Base-by-base conservation (phyloP, 2,888 invertebrate species). In the Sphaerophoria rueppellii region DNA sequence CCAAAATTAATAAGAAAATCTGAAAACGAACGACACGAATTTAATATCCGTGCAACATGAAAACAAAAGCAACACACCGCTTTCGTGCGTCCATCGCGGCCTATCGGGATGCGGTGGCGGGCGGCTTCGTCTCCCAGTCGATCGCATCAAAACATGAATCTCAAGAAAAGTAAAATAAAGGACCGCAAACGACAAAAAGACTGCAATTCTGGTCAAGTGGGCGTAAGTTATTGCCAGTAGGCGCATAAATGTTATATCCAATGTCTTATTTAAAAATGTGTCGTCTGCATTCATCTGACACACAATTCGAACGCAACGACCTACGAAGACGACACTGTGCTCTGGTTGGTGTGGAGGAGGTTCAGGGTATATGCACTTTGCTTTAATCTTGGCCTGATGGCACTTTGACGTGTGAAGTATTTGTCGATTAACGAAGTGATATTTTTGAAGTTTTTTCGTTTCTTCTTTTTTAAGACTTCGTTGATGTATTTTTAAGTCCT, bases 151-250 rank as follows among this genome's bases (percentile, higher is more conserved):
- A 14, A 9, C 34, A 50, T 11, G 9, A 46, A 48, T 24, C 24
- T 24, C 4, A 34, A 50, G 35, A 46, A 63, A 4, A 43, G 12
- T 0, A 43, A 37, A 40, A 46, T 16, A 58, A 73, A 40, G 46
- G 40, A 61, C 24, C 24, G 52, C 60, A 46, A 70, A 35, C 24
- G 32, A 54, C 46, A 52, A 65, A 70, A 67, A 69, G 74, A 57
- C 14, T 74, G 63, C 85, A 85, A 65, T 85, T 73, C 69, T 40
- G 54, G 37, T 24, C 46, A 80, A 76, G 85, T 85, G 85, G 85
- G 85, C 85, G 85, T 85, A 85, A 85, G 81, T 85, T 85, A 85
- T 85, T 60, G 85, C 76, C 85, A 67, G 85, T 85, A 85, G 81
- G 81, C 70, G 76, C 85, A 81, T 81, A 81, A 24, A 60, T 77